Evolutionary conservation across 2,888 invertebrate genomes (phyloP).

Genomic region (Aleiodes leptofemur): DNA sequence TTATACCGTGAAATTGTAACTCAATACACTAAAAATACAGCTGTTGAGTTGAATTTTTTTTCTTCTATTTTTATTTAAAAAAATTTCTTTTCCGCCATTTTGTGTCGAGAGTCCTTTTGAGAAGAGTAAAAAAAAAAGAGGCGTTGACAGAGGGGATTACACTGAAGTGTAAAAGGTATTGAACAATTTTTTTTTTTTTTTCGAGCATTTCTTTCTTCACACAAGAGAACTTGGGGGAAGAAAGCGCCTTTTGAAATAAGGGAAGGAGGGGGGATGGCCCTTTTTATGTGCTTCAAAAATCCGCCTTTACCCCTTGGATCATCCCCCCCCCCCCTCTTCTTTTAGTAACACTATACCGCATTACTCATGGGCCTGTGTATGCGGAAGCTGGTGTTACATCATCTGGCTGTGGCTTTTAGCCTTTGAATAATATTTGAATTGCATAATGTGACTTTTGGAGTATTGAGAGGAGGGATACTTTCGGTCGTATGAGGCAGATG

Average conservation of each 20-base stretch:
- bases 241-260: not conserved
- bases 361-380: slow-evolving; percentile 17
- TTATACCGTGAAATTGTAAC: slow-evolving; percentile 32
- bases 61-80: not conserved
- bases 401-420: slow-evolving; percentile 72
- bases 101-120: not conserved
- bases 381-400: slow-evolving; percentile 59
- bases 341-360: slow-evolving; percentile 26
- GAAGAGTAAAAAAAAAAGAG: not conserved
- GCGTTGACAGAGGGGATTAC: slow-evolving; percentile 32
- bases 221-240: slow-evolving; percentile 5
- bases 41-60: not conserved
- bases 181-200: not conserved
- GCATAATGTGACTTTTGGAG: slow-evolving; percentile 69
- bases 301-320: slow-evolving; percentile 12
- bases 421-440: slow-evolving; percentile 76
- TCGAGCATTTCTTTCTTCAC: not conserved
- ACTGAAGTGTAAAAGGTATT: slow-evolving; percentile 3
- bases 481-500: slow-evolving; percentile 33
- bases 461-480: slow-evolving; percentile 52
- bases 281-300: slow-evolving; percentile 21
- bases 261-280: slow-evolving; percentile 9
- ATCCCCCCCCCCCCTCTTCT: not conserved
- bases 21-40: slow-evolving; percentile 10
- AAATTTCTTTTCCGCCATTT: slow-evolving; percentile 10